Percentiles rank a stretch among this genome's conserved stretches.
Conservation (phyloP, 2,797 vertebrate species). For the Australoheros facetus region DNA sequence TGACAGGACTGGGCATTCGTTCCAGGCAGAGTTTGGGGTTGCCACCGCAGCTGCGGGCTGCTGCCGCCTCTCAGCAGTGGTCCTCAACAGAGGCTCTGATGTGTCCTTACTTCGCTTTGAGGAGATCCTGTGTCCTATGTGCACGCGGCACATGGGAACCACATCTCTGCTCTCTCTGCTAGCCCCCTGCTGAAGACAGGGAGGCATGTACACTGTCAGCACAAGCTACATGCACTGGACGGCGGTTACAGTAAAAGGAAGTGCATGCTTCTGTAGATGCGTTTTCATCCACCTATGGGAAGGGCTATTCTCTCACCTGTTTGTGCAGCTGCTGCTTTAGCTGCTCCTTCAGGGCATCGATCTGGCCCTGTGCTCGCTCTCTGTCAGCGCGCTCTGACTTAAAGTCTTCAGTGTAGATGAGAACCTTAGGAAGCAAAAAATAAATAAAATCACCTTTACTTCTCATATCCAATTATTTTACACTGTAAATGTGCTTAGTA, state of each 20-base stretch:
- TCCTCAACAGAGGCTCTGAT: slow-evolving; percentile 71
- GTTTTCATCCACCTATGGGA: not conserved
- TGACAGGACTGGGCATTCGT: slow-evolving; percentile 66
- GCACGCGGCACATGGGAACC: slow-evolving; percentile 71
- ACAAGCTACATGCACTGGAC: not conserved
- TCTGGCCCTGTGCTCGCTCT: slow-evolving; percentile 89
- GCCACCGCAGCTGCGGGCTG: slow-evolving; percentile 40
- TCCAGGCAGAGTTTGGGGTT: slow-evolving; percentile 10
- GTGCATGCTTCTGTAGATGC: not conserved
- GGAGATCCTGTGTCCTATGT: slow-evolving; percentile 75
- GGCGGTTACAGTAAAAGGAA: not conserved
- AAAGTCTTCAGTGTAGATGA: slow-evolving; percentile 93
- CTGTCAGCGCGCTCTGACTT: slow-evolving; percentile 90
- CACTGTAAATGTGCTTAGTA: not conserved
- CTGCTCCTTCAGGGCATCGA: slow-evolving; percentile 88
- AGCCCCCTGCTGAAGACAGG: slow-evolving; percentile 46
- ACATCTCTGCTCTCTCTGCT: slow-evolving; percentile 72
- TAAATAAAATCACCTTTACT: not conserved
- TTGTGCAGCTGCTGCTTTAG: slow-evolving; percentile 81
- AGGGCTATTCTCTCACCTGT: slow-evolving; percentile 79
- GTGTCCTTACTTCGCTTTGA: slow-evolving; percentile 62
- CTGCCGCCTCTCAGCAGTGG: slow-evolving; percentile 60
- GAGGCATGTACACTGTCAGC: not conserved
- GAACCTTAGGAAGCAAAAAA: slow-evolving; percentile 76
- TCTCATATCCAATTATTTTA: not conserved